Base-by-base conservation (phyloP, 2,888 invertebrate genomes). In the Notodonta ziczac region DNA sequence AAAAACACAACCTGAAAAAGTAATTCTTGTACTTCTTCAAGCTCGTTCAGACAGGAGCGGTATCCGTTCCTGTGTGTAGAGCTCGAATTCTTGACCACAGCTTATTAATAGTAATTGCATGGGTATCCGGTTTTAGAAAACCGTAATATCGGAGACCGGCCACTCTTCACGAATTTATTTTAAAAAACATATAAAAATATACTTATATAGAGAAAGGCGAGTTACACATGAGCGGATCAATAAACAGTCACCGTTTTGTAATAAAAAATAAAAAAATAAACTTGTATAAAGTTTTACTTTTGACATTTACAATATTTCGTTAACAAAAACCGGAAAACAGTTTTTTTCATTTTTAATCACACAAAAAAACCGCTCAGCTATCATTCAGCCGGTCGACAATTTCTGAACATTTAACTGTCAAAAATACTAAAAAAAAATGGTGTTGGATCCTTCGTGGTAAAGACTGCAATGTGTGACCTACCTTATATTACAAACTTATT, bases 101-200 rank as follows among this genome's bases (percentile, higher is more conserved):
- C 7, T 42, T 9, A 42, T 42, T 8, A 42, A 8, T 42, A 7
- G 10, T 9, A 6, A 42, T 35, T 35, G 5, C 35, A 35, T 35
- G 35, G 35, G 35, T 35, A 35, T 6, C 35, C 6, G 35, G 7
- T 55, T 32, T 24, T 44, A 35, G 51, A 60, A 52, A 71, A 66
- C 66, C 60, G 57, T 52, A 63, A 58, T 57, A 48, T 52, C 58
- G 62, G 60, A 67, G 67, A 74, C 73, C 69, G 77, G 77, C 74
- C 75, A 78, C 70, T 59, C 32, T 59, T 39, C 62, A 69, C 68
- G 74, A 77, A 76, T 77, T 77, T 77, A 76, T 74, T 72, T 71
- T 69, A 48, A 58, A 67, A 66, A 66, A 65, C 60, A 62, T 70
- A 59, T 60, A 58, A 56, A 57, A 61, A 57, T 58, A 46, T 24